These are phyloP conservation scores for Synanthedon andrenaeformis DNA, from an alignment of 2,888 invertebrate genomes.

Conservation along the genomic window DNA sequence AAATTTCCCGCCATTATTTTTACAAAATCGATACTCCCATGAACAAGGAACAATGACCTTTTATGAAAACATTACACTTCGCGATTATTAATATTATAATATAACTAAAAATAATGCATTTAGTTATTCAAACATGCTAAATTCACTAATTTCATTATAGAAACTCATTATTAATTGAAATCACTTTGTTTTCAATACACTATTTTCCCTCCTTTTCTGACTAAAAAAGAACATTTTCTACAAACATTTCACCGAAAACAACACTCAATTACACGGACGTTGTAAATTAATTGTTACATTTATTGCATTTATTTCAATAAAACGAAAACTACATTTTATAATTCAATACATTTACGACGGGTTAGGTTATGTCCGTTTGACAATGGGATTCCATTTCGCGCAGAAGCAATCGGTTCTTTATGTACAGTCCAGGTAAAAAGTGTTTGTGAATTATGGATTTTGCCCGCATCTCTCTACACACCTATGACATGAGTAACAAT, in stretches of 20 bases:
- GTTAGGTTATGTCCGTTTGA: conserved; percentile 49
- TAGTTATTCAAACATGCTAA: no score
- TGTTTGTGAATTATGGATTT: conserved; percentile 7
- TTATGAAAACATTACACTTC: conserved; percentile 10
- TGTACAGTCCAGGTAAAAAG: conserved; percentile 22
- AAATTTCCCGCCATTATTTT: conserved; percentile 43
- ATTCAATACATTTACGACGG: conserved; percentile 23
- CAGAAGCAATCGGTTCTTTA: conserved; percentile 37
- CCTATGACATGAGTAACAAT: background rate
- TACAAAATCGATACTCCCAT: conserved; percentile 52
- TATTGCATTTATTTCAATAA: background rate
- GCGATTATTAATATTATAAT: no score
- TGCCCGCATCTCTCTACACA: background rate
- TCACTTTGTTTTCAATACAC: background rate
- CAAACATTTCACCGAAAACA: conserved; percentile 1
- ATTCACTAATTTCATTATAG: no score
- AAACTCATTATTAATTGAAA: no score
- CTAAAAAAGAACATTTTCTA: conserved; percentile 13
- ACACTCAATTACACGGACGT: background rate
- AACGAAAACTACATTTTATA: conserved; percentile 22
- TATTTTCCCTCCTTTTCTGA: conserved; percentile 4
- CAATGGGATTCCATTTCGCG: conserved; percentile 40
- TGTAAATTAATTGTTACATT: background rate
- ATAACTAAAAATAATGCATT: no score
- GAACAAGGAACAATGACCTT: conserved; percentile 46